phyloP scores from a whole-genome alignment of 2,888 invertebrate genomes.

The Eristalis intricaria region DNA sequence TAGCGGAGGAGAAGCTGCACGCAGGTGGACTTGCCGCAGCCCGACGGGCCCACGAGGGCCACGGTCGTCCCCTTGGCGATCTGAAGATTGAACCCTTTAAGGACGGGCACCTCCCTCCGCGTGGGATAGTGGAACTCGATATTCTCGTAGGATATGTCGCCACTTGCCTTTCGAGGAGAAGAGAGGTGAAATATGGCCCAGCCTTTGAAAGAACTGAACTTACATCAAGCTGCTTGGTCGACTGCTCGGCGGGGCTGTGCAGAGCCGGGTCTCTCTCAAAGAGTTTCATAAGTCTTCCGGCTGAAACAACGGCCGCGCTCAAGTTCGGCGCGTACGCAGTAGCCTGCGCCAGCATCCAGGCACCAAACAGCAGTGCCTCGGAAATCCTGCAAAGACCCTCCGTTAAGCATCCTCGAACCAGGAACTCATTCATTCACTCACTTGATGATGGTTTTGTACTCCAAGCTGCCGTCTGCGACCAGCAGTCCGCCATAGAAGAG shows the following conservation, averaged over 20 bases:
- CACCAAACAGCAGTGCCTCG: constrained; percentile 88
- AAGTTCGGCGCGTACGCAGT: constrained; percentile 90
- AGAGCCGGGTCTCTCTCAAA: constrained; percentile 84
- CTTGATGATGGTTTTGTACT: constrained; percentile 87
- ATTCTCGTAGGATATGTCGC: constrained; percentile 87
- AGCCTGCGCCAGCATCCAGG: constrained; percentile 91
- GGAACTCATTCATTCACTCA: constrained; percentile 78
- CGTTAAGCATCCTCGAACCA: not conserved
- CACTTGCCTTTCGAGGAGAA: constrained; percentile 83
- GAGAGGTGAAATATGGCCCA: not conserved
- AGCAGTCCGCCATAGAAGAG: constrained; percentile 88
- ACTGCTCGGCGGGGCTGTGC: constrained; percentile 81
- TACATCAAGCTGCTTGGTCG: constrained; percentile 78
- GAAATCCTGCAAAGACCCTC: constrained; percentile 83
- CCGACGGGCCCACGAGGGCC: constrained; percentile 89
- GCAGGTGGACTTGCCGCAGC: constrained; percentile 92
- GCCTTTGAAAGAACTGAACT: constrained; percentile 6
- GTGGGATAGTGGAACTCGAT: constrained; percentile 92
- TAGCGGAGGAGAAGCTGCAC: constrained; percentile 90
- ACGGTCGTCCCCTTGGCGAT: constrained; percentile 88
- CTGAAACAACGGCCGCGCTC: constrained; percentile 87
- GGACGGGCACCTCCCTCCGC: constrained; percentile 87
- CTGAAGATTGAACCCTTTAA: constrained; percentile 86
- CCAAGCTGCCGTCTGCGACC: constrained; percentile 84
- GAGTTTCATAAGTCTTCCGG: constrained; percentile 86